Evolutionary conservation across 2,797 vertebrate genomes (phyloP), one percentile per base, ranked within the genome.

Genomic region (Pangasius sanitwongsei): DNA sequence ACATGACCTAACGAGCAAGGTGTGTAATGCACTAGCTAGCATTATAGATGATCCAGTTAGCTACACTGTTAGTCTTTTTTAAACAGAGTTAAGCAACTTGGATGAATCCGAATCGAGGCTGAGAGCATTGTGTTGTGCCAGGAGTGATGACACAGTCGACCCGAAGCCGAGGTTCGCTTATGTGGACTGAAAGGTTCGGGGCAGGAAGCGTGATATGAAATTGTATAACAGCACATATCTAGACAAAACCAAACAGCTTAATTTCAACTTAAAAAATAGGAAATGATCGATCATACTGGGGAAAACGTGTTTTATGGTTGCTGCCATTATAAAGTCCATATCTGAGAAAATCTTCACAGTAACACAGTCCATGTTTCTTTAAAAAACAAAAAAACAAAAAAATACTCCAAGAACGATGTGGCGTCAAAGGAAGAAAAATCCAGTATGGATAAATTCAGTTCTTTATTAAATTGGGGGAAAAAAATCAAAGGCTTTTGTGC

Each of bases 401-500:
- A 31, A 16, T 6, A 8, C 69, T 72, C 4, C 70, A 1, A 11
- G 9, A 75, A 13, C 5, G 11, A 48, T 4, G 23, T 9, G 3
- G 70, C 31, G 15, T 34, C 13, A 12, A 31, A 67, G 28, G 4
- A 28, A 50, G 23, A 25, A 25, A 25, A 23, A 25, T 50, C 23
- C 25, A 15, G 41, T 44, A 12, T 6, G 41, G 48, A 18, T 7
- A 13, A 55, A 57, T 72, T 34, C 1, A 1, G 1, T 3, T 83
- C 89, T 81, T 88, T 65, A 50, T 63, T 23, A 84, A 90, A 86
- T 92, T 89, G 4, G 94, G 18, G 37, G 37, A 87, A 37, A 1
- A 25, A 2, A 6, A 63, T 93, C 95, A 94, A 92, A 48, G 94
- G 94, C 93, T 94, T 94, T 86, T 55, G 92, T 93, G 95, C 92